These are phyloP conservation scores for Cryptocephalus moraei DNA, from an alignment of 2,888 invertebrate genomes.

Conservation along the genomic window DNA sequence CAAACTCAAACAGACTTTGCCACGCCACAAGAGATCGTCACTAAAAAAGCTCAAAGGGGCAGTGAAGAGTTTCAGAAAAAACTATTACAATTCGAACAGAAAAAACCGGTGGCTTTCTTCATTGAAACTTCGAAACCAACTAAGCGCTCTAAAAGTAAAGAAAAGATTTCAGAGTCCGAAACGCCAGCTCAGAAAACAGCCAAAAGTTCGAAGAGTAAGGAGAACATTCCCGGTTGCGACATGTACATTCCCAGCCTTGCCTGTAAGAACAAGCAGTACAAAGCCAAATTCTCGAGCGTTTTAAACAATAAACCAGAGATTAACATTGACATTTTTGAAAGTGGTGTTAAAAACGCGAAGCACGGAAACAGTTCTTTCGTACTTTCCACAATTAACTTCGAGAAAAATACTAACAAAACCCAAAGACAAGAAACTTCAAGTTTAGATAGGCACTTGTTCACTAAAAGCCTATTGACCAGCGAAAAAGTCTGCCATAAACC, in stretches of 20 bases:
- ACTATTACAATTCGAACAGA: constrained; percentile 33
- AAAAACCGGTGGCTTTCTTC: constrained; percentile 32
- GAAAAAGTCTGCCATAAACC: constrained; percentile 59
- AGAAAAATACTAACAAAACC: constrained; percentile 23
- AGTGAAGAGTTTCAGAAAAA: constrained; percentile 36
- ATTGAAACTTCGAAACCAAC: constrained; percentile 17
- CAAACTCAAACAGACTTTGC: constrained; percentile 37
- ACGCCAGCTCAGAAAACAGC: constrained; percentile 7
- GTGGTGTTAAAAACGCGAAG: constrained; percentile 16
- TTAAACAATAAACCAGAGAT: constrained; percentile 36
- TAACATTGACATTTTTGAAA: constrained; percentile 30
- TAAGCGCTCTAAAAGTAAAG: no score
- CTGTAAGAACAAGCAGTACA: constrained; percentile 45
- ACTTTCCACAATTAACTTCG: constrained; percentile 24
- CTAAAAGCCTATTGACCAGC: constrained; percentile 33
- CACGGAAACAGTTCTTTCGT: constrained; percentile 15
- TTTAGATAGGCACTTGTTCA: constrained; percentile 37
- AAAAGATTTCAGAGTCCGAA: no score
- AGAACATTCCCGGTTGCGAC: constrained; percentile 23
- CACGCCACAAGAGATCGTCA: constrained; percentile 26
- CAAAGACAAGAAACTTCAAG: constrained; percentile 34
- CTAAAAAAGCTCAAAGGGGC: constrained; percentile 26
- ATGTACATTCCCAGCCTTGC: constrained; percentile 50
- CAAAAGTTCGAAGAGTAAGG: constrained; percentile 15
- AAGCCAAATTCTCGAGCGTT: constrained; percentile 38